These are phyloP conservation scores for Drosophila ezoana DNA, from an alignment of 2,888 invertebrate genomes.

Conservation along the genomic window DNA sequence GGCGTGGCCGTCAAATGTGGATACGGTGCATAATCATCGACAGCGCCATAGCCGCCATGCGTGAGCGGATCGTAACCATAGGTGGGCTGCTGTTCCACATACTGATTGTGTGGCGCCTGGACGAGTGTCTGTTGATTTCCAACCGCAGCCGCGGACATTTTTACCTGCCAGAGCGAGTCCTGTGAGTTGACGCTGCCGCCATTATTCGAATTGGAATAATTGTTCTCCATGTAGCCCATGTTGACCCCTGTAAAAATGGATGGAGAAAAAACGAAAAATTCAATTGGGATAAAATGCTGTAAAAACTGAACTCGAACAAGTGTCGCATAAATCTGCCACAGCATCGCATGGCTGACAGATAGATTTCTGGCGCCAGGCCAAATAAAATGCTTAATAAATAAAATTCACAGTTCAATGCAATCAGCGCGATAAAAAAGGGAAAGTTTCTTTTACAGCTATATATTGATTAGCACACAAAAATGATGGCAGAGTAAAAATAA, in stretches of 20 bases:
- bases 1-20: constrained; percentile 90
- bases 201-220: constrained; percentile 96
- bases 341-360: constrained; percentile 38
- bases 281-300: constrained; percentile 20
- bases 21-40: constrained; percentile 94
- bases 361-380: constrained; percentile 48
- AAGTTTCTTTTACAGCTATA: constrained; percentile 26
- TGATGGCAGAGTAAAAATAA: constrained; percentile 25
- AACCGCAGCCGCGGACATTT: constrained; percentile 92
- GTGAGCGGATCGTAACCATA: constrained; percentile 92
- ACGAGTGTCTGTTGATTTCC: constrained; percentile 88
- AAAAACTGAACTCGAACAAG: constrained; percentile 40
- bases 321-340: constrained; percentile 55
- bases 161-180: constrained; percentile 97
- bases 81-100: constrained; percentile 89
- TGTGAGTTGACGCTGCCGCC: constrained; percentile 98
- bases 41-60: constrained; percentile 93
- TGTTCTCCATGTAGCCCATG: constrained; percentile 96
- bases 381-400: constrained; percentile 37
- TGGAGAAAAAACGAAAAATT: constrained; percentile 9
- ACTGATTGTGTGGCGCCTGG: constrained; percentile 85
- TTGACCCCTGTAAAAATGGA: constrained; percentile 88
- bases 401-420: constrained; percentile 17
- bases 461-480: constrained; percentile 62
- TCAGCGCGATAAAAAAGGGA: not conserved